Base-by-base conservation (phyloP, 2,888 invertebrate genomes). In the Gasteruption jaculator region DNA sequence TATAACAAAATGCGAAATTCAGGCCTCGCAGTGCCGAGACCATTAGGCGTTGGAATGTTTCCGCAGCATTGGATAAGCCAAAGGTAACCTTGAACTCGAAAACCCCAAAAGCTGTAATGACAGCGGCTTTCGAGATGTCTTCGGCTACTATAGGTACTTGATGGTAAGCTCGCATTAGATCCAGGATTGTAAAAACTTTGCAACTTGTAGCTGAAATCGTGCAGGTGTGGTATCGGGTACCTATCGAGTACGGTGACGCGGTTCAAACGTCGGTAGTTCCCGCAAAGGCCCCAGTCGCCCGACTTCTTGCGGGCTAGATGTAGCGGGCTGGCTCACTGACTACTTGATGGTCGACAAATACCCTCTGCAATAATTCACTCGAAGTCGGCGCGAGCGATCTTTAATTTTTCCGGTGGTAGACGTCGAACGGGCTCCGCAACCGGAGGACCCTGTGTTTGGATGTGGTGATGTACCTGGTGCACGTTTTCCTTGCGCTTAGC, bases 401-500 rank as follows among this genome's bases (percentile, higher is more conserved):
- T 29, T 2, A 58, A 45, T 32, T 54, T 50, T 4, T 63, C 62
- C 1, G 57, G 58, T 10, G 56, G 22, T 5, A 70, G 37, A 0
- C 65, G 48, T 8, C 64, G 52, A 2, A 61, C 49, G 37, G 50
- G 43, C 6, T 50, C 35, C 20, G 32, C 40, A 5, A 62, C 57
- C 4, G 65, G 66, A 24, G 58, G 58, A 11, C 65, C 64, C 12
- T 27, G 6, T 5, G 51, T 54, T 19, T 58, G 54, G 30, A 51
- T 42, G 18, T 61, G 57, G 43, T 56, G 47, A 4, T 27, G 25
- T 6, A 54, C 29, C 52, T 56, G 14, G 11, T 14, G 7, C 35
- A 52, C 24, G 5, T 14, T 4, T 31, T 33, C n/a, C 21, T 42
- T 41, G 3, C 27, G 19, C 14, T 29, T 30, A 2, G 37, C 8